Conservation (phyloP, 2,113 vertebrate species). For the Myanophis thanlyinensis region DNA sequence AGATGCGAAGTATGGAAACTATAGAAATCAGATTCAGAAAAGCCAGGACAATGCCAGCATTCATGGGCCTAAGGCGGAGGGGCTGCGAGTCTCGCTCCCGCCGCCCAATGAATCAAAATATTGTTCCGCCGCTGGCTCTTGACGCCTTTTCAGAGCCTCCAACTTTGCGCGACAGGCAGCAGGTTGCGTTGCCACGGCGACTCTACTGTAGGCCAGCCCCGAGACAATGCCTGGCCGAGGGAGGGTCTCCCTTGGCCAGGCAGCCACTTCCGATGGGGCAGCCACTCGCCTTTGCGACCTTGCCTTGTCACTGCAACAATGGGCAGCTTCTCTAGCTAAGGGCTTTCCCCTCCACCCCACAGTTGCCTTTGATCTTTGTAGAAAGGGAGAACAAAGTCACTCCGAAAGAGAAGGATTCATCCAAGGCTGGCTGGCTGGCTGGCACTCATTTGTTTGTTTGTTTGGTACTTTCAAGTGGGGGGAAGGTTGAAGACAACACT, state of each 20-base stretch:
- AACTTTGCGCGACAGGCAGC: constrained; percentile 85
- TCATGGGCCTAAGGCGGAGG: constrained; percentile 73
- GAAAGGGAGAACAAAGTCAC: constrained; percentile 76
- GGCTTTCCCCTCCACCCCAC: constrained; percentile 54
- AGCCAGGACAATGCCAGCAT: constrained; percentile 88
- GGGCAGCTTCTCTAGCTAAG: constrained; percentile 80
- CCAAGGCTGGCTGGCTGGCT: background rate
- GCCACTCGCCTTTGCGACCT: constrained; percentile 81
- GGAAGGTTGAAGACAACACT: background rate
- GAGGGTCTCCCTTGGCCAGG: constrained; percentile 74
- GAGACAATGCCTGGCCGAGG: constrained; percentile 75
- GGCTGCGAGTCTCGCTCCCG: constrained; percentile 54
- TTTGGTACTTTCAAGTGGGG: constrained; percentile 68
- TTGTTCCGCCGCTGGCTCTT: constrained; percentile 86
- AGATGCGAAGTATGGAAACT: no score
- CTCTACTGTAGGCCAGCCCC: constrained; percentile 75
- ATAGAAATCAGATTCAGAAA: constrained; percentile 96
- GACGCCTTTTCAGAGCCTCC: constrained; percentile 82
- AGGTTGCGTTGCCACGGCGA: constrained; percentile 87
- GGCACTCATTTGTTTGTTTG: background rate
- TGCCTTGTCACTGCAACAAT: constrained; percentile 87
- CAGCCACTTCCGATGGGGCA: constrained; percentile 86
- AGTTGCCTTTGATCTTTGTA: constrained; percentile 86
- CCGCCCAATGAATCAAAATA: constrained; percentile 90
- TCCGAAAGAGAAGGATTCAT: constrained; percentile 47